A percentile compares a stretch with the other conserved stretches of the same genome.
Evolutionary conservation across 2,797 vertebrate genomes (phyloP).

Genomic region (Pseudopleuronectes americanus): DNA sequence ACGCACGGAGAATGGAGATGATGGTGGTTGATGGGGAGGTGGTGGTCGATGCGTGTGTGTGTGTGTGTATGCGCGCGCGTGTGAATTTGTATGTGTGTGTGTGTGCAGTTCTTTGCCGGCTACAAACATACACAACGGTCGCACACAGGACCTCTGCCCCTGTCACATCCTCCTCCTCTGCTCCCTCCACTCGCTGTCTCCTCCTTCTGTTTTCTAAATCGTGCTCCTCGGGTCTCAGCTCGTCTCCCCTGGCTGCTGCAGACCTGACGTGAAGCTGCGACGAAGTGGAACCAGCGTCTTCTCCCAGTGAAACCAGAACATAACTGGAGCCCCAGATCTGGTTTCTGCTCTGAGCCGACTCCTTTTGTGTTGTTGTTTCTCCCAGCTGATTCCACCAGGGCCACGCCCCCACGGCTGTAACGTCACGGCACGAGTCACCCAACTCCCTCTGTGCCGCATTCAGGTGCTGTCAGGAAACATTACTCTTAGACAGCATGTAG

Average conservation of each 20-base stretch:
- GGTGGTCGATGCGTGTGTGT: slow-evolving; percentile 20
- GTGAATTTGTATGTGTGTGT: too few relatives aligned
- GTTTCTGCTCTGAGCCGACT: slow-evolving; percentile 52
- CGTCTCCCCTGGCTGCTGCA: not conserved
- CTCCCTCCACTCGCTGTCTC: slow-evolving; percentile 32
- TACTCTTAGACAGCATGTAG: too few relatives aligned
- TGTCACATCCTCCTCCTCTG: slow-evolving; percentile 74
- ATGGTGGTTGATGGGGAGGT: not conserved
- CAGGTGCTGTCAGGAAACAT: slow-evolving; percentile 8
- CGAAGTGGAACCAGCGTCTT: not conserved
- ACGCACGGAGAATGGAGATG: slow-evolving; percentile 9
- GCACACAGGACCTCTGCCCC: slow-evolving; percentile 62
- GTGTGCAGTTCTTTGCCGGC: not conserved
- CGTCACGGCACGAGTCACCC: slow-evolving; percentile 69
- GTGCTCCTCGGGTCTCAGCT: slow-evolving; percentile 7
- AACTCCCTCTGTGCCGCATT: slow-evolving; percentile 59
- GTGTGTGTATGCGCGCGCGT: slow-evolving; percentile 13
- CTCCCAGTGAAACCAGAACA: slow-evolving; percentile 28
- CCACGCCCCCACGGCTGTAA: slow-evolving; percentile 71
- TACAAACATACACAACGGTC: not conserved
- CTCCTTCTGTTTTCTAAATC: not conserved
- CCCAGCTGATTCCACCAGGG: slow-evolving; percentile 80
- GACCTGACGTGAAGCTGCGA: not conserved
- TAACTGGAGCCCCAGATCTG: slow-evolving; percentile 30
- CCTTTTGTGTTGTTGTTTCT: slow-evolving; percentile 81